phyloP scores from a whole-genome alignment of 2,888 invertebrate species.

The Anoplius nigerrimus region DNA sequence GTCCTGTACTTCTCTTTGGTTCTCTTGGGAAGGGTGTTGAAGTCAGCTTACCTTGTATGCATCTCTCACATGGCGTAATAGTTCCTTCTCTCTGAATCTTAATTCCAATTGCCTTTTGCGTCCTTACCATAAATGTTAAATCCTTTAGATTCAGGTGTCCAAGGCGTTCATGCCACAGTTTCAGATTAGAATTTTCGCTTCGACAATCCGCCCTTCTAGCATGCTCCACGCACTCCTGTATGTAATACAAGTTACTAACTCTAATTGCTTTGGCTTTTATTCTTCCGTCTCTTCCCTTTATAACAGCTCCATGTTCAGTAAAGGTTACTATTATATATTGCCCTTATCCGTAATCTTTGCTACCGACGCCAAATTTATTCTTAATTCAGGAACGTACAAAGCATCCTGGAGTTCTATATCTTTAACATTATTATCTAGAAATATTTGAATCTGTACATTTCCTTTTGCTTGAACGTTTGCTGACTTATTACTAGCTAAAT shows the following conservation, averaged over 20 bases:
- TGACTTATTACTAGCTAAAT: constrained; percentile 29
- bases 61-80: constrained; percentile 29
- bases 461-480: constrained; percentile 22
- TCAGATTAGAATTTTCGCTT: not conserved
- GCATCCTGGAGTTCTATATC: constrained; percentile 22
- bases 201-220: not conserved
- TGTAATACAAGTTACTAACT: constrained; percentile 11
- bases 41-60: constrained; percentile 32
- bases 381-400: constrained; percentile 30
- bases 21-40: constrained; percentile 28
- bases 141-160: constrained; percentile 42
- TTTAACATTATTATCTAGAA: not conserved
- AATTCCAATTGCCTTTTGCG: no score
- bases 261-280: constrained; percentile 24
- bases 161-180: constrained; percentile 38
- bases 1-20: not conserved
- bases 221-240: not conserved
- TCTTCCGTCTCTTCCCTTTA: constrained; percentile 18
- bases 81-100: constrained; percentile 17
- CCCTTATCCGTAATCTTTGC: constrained; percentile 20
- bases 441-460: constrained; percentile 15
- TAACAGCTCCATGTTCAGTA: constrained; percentile 20
- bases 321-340: constrained; percentile 23
- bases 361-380: constrained; percentile 33
- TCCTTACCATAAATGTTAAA: constrained; percentile 17